Percentiles rank a stretch among this genome's conserved stretches.
Evolutionary conservation across 2,888 invertebrate species (phyloP).

Genomic region (Agriopis leucophaearia): DNA sequence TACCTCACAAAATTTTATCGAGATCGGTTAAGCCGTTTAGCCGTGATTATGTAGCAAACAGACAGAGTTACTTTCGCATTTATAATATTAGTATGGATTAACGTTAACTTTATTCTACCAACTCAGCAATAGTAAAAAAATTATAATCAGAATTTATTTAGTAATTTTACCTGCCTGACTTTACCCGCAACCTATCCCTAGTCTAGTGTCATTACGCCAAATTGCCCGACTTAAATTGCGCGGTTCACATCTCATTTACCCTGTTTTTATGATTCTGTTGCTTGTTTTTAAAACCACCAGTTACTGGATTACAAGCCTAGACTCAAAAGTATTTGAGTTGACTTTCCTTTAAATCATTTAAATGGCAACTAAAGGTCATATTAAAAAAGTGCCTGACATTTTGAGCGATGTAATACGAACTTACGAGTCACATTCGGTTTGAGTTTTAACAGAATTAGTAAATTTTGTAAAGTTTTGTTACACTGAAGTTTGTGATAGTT

Average conservation of each 20-base stretch:
- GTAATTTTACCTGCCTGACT: conserved; percentile 5
- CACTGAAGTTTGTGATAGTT: conserved; percentile 17
- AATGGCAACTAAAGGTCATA: conserved; percentile 22
- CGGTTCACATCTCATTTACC: conserved; percentile 76
- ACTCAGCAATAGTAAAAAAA: neutral
- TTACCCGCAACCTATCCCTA: conserved; percentile 19
- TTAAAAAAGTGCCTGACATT: conserved; percentile 13
- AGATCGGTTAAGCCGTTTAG: no score
- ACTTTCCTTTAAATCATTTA: conserved; percentile 13
- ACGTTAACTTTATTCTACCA: no score
- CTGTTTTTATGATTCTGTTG: conserved; percentile 66
- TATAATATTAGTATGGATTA: no score
- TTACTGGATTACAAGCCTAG: conserved; percentile 13
- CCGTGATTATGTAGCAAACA: no score
- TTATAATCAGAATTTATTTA: neutral
- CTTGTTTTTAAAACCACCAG: conserved; percentile 46
- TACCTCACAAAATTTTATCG: no score
- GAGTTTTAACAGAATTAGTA: conserved; percentile 7
- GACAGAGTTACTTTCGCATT: no score
- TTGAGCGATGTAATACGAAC: conserved; percentile 8
- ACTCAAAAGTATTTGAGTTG: conserved; percentile 3
- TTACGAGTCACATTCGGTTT: conserved; percentile 8
- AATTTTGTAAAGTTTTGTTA: neutral
- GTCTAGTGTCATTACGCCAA: conserved; percentile 63
- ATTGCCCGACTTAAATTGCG: conserved; percentile 73